Evolutionary conservation across 2,888 invertebrate species (phyloP), one percentile per base, ranked within the genome.

Genomic region (Euproctis similis): DNA sequence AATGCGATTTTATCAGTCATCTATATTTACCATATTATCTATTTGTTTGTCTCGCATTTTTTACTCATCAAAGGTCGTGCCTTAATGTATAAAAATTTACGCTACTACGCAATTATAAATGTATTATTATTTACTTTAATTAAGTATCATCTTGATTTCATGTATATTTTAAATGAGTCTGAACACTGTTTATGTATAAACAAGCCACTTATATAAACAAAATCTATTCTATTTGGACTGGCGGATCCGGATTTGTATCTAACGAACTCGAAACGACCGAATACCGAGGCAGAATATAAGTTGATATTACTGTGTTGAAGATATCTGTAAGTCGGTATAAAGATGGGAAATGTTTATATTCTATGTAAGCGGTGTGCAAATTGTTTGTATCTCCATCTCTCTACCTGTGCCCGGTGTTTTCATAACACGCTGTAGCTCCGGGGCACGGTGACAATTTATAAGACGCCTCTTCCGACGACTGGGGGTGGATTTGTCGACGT

Each of bases 401-500:
- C 67, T 77, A 77, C 78, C 78, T 81, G 73, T 57, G 56, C 57
- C 51, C 49, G 42, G 53, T 62, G 77, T 75, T 77, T 74, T 76
- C 78, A 77, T 80, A 77, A 78, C 71, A 65, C 53, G 42, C 43
- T 57, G 60, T 63, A 54, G 73, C 78, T 6, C 75, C 58, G 62
- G 46, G 73, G 78, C 76, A 51, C 41, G 48, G 56, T 50, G 74
- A 75, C 80, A 78, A 77, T 77, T 76, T 74, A 68, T 65, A 59
- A 59, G 62, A 56, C 62, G 55, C 42, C 59, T n/a, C n/a, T 53
- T 57, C 50, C 50, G 51, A 53, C 59, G 50, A 54, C 56, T n/a
- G n/a, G n/a, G n/a, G n/a, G n/a, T n/a, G 58, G 72, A 70, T 77
- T 69, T 67, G 60, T 71, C 75, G 78, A 76, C 75, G 70, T 71